phyloP scores from a whole-genome alignment of 2,888 invertebrate genomes.

The Kryphioiulus occultus region DNA sequence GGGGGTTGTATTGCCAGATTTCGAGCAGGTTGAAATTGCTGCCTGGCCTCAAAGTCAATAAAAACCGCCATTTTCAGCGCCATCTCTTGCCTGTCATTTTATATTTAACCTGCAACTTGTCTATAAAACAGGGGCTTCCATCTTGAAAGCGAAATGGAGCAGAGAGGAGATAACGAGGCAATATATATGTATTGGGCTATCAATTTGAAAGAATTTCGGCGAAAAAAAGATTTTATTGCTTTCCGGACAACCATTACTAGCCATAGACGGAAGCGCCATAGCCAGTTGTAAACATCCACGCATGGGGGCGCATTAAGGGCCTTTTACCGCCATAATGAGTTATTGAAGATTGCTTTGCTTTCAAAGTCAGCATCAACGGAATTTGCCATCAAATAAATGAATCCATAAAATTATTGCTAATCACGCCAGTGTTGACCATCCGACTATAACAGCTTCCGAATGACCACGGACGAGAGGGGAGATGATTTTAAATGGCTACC shows the following conservation, averaged over 20 bases:
- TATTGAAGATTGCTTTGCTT: background rate
- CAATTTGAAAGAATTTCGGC: background rate
- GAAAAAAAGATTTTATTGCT: constrained; percentile 10
- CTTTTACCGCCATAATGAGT: constrained; percentile 3
- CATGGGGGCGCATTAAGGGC: background rate
- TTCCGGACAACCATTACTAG: background rate
- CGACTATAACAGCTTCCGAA: background rate
- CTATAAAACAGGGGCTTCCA: background rate
- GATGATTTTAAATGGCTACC: background rate
- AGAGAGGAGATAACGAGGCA: background rate
- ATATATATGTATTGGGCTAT: constrained; percentile 31
- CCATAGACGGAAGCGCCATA: background rate
- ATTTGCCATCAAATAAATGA: constrained; percentile 27
- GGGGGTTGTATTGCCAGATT: background rate
- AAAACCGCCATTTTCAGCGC: background rate
- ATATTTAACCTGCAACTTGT: constrained; percentile 12
- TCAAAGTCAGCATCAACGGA: background rate
- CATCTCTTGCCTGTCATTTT: background rate
- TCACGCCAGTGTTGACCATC: background rate
- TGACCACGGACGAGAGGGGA: background rate
- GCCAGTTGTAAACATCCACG: background rate
- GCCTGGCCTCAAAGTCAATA: background rate
- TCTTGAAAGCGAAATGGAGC: constrained; percentile 12
- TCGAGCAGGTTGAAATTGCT: background rate
- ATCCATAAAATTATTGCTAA: constrained; percentile 41